Base-by-base conservation (phyloP, 2,113 vertebrate species). In the Plecturocebus donacophilus region DNA sequence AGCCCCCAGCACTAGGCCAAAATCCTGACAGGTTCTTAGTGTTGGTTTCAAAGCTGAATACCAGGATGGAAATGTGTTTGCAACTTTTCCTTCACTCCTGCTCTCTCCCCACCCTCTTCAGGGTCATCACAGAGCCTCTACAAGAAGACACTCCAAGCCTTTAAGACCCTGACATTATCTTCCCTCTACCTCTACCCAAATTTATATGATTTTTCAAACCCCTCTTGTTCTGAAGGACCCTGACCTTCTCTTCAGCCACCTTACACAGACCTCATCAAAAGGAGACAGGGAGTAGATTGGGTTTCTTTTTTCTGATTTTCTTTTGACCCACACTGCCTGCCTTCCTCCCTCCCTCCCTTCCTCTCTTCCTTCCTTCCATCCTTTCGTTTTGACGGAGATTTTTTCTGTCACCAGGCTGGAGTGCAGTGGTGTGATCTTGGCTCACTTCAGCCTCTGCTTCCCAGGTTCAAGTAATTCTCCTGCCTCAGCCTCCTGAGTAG, bases 281-380 rank as follows among this genome's bases (percentile, higher is more conserved):
- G 38, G 40, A 94, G 61, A 87, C 80, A 83, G 75, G 32, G 61
- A 81, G 9, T 79, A 79, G 20, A 80, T 56, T 84, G n/a, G 35
- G 20, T 79, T 90, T 89, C 94, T 76, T 97, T 95, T 95, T 38
- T 87, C 80, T 87, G 45, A 54, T 86, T 98, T 86, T 96, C 76
- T 96, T 96, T 96, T 87, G 87, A 95, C 64, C 80, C 49, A 85
- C 82, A 49, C 47, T 49, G 47, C 47, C 47, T 49, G 47, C 47
- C 47, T 49, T 11, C 47, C 10, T 12, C 2, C 47, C 2, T 11
- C 2, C 47, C 10, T 11, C 2, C 47, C 47, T 12, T 2, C 47
- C 47, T 11, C 8, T 11, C 47, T 49, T 45, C 45, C 45, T 8
- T 49, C 47, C 47, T 13, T 49, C 47, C 47, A 13, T 13, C 47